A percentile compares a stretch with the other conserved stretches of the same genome.
phyloP scores from a whole-genome alignment of 2,113 vertebrate species.

The Hylia prasina region DNA sequence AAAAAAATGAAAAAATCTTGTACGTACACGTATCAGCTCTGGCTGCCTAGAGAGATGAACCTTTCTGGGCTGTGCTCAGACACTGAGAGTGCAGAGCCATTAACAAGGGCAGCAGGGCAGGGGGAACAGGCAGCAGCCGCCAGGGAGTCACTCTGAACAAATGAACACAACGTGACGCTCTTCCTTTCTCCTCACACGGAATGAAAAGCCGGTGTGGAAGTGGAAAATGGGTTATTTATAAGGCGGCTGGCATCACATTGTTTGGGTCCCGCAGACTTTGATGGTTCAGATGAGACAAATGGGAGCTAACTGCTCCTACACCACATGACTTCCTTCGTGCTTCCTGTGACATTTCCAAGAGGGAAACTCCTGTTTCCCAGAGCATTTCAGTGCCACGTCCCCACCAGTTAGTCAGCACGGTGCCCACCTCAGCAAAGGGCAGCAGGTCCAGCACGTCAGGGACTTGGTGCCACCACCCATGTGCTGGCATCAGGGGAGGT shows the following conservation, averaged over 20 bases:
- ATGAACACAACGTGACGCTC: not conserved
- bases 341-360: conserved; percentile 54
- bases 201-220: not conserved
- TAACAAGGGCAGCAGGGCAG: not conserved
- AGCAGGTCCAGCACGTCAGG: rapidly evolving
- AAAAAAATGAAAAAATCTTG: not conserved
- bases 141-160: not conserved
- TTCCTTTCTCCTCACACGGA: not conserved
- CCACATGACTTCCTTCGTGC: not conserved
- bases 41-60: not conserved
- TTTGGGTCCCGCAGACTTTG: not conserved
- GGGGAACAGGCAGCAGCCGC: not conserved
- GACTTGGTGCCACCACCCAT: not conserved
- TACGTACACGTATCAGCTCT: not conserved
- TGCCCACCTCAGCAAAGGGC: not conserved
- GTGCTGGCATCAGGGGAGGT: not conserved
- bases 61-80: not conserved
- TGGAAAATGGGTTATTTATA: conserved; percentile 17
- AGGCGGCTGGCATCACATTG: conserved; percentile 11
- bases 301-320: not conserved
- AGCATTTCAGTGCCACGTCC: not conserved
- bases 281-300: not conserved
- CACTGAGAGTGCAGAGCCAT: not conserved
- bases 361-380: conserved; percentile 59
- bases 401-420: rapidly evolving